These are phyloP conservation scores for Ichneumoninae sp. DNA, from an alignment of 2,888 invertebrate genomes.

Conservation along the genomic window DNA sequence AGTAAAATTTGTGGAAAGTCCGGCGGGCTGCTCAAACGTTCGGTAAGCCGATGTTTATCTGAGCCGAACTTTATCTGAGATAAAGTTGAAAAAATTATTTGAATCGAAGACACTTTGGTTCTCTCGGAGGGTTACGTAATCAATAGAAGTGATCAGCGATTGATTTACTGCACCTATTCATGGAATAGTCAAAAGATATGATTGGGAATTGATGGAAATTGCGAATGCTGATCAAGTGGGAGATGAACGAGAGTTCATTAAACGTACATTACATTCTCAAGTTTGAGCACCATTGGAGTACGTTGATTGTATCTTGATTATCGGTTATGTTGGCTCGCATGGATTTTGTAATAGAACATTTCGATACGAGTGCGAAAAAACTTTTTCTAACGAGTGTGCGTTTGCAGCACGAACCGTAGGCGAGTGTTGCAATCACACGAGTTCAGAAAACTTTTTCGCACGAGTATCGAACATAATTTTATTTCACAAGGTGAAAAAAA, in stretches of 20 bases:
- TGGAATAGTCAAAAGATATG: not conserved
- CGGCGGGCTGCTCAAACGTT: not conserved
- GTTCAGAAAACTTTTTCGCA: no score
- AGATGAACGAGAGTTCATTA: not conserved
- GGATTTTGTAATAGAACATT: no score
- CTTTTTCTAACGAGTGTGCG: no score
- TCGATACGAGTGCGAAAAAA: no score
- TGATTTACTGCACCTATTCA: not conserved
- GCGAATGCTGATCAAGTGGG: not conserved
- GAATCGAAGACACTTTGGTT: not conserved
- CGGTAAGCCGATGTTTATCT: not conserved
- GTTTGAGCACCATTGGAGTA: not conserved
- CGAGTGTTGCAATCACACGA: no score
- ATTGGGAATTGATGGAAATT: not conserved
- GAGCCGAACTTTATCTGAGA: not conserved
- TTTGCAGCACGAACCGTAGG: no score
- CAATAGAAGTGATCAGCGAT: not conserved
- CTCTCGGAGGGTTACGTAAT: not conserved
- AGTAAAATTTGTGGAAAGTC: not conserved
- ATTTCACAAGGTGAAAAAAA: no score
- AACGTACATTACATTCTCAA: not conserved
- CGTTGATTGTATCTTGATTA: constrained; percentile 68
- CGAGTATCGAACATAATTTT: no score
- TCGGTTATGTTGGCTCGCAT: no score
- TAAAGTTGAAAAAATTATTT: not conserved